Conservation (phyloP, 2,113 vertebrate genomes). For the Heptranchias perlo region DNA sequence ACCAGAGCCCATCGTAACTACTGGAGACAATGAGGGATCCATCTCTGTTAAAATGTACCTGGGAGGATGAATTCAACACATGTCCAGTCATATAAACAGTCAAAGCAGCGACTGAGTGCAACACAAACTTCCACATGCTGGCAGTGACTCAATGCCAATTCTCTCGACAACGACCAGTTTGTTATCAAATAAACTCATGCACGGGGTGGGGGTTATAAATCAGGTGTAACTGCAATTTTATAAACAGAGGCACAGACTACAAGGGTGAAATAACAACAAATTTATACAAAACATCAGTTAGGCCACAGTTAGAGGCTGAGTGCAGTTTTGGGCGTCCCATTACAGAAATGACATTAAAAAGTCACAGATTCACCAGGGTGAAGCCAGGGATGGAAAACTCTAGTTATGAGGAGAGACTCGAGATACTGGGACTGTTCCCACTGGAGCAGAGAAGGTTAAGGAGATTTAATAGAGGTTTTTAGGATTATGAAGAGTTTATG, state of each 20-base stretch:
- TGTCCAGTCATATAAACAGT: neutral
- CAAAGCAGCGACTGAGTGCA: too few relatives aligned
- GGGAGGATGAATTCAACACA: constrained; percentile 32
- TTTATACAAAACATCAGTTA: neutral
- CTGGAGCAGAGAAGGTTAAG: neutral
- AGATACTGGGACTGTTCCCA: neutral
- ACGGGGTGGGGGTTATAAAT: neutral
- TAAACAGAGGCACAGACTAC: neutral
- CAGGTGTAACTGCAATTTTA: neutral
- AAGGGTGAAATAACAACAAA: neutral
- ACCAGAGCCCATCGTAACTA: constrained; percentile 97
- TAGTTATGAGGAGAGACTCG: neutral
- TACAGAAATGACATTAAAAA: neutral
- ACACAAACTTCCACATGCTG: neutral
- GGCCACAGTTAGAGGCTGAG: neutral
- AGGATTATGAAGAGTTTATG: too few relatives aligned
- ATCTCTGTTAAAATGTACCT: constrained; percentile 98
- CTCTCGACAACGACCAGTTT: neutral
- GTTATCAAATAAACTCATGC: neutral
- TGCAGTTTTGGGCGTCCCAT: neutral
- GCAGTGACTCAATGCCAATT: neutral
- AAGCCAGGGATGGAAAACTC: neutral
- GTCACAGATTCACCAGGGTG: neutral
- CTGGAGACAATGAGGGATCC: constrained; percentile 97
- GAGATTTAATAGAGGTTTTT: too few relatives aligned